These are phyloP conservation scores for Prietella phreatophila DNA, from an alignment of 2,113 vertebrate species.

Conservation along the genomic window DNA sequence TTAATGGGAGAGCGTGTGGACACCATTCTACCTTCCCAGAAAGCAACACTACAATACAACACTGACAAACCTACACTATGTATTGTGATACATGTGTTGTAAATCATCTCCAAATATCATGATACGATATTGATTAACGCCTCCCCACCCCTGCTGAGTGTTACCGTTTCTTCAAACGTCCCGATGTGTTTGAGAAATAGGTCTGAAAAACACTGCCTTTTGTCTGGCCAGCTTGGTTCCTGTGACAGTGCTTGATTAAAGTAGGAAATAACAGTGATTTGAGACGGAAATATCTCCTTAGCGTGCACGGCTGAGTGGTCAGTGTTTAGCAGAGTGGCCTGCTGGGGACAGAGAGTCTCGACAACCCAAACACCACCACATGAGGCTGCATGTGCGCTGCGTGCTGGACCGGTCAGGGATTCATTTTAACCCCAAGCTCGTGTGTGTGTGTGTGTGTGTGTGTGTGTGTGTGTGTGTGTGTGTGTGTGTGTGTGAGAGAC, in stretches of 20 bases:
- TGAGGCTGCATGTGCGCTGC: slow-evolving; percentile 19
- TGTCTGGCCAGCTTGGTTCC: background rate
- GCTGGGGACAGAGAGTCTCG: slow-evolving; percentile 40
- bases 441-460: slow-evolving; percentile 6
- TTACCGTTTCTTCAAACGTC: background rate
- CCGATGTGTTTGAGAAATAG: background rate
- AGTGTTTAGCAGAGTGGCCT: slow-evolving; percentile 34
- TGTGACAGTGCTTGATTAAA: slow-evolving; percentile 33
- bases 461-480: background rate
- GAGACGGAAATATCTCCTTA: slow-evolving; percentile 39
- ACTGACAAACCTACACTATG: too few species aligned
- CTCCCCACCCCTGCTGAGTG: too few species aligned
- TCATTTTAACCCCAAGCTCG: slow-evolving; percentile 9
- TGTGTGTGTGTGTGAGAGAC: slow-evolving; percentile 10
- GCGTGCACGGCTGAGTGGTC: slow-evolving; percentile 29
- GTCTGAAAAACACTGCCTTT: background rate
- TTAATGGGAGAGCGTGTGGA: background rate
- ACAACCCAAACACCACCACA: slow-evolving; percentile 22
- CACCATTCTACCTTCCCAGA: too few species aligned
- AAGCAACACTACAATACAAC: too few species aligned
- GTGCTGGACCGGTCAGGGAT: background rate
- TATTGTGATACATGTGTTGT: too few species aligned
- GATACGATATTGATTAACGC: background rate
- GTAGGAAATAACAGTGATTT: slow-evolving; percentile 36
- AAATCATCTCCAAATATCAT: background rate